Evolutionary conservation across 2,797 vertebrate species (phyloP).

Genomic region (Rhinophrynus dorsalis): DNA sequence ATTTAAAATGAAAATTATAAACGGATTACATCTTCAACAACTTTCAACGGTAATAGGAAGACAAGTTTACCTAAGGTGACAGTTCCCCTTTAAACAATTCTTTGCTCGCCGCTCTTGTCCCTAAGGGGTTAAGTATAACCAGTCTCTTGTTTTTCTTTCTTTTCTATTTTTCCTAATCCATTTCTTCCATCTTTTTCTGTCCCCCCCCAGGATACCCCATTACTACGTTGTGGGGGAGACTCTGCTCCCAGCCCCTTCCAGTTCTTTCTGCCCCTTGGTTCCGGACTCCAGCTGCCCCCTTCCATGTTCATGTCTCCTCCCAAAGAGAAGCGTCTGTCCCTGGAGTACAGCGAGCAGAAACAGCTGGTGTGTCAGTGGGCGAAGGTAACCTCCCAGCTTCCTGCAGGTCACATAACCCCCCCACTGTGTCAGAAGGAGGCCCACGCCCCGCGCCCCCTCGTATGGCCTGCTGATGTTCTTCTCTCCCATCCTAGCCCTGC

Average conservation of each 20-base stretch:
- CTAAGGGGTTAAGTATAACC: too few species aligned
- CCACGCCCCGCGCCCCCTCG: too few species aligned
- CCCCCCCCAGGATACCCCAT: slow-evolving; percentile 73
- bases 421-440: too few species aligned
- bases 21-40: too few species aligned
- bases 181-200: neutral
- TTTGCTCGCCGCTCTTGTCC: too few species aligned
- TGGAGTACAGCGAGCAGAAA: slow-evolving; percentile 78
- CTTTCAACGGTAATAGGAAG: too few species aligned
- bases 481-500: neutral
- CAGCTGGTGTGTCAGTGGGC: slow-evolving; percentile 89
- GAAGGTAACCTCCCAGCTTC: slow-evolving; percentile 71
- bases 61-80: too few species aligned
- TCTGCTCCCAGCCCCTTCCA: slow-evolving; percentile 80
- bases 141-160: too few species aligned
- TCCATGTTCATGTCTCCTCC: slow-evolving; percentile 74
- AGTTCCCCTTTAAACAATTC: too few species aligned
- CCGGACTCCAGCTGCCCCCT: slow-evolving; percentile 78
- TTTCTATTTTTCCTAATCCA: too few species aligned
- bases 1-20: too few species aligned
- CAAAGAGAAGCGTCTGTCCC: slow-evolving; percentile 78
- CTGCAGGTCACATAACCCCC: neutral
- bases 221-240: slow-evolving; percentile 71
- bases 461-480: too few species aligned
- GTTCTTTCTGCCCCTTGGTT: slow-evolving; percentile 82